A percentile compares a stretch with the other conserved stretches of the same genome.
Conservation (phyloP, 2,888 invertebrate species). For the Pachydiplax longipennis region DNA sequence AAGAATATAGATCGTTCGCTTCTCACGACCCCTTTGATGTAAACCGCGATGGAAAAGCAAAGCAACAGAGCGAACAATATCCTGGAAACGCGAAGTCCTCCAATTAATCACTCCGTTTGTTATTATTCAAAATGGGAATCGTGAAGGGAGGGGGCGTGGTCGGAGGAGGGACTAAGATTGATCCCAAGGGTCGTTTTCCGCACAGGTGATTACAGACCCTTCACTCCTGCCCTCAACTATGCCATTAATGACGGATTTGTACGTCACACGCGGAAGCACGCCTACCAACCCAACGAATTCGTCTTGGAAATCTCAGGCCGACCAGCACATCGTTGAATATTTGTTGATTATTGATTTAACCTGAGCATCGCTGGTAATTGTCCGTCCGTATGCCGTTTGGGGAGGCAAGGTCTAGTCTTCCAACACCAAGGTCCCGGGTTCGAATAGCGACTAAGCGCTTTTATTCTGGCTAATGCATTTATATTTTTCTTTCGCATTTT, state of each 20-base stretch:
- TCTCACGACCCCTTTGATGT: neutral
- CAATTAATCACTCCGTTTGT: constrained; percentile 21
- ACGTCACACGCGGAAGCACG: neutral
- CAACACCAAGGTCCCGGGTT: too few relatives aligned
- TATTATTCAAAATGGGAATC: neutral
- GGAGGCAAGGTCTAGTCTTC: too few relatives aligned
- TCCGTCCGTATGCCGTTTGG: too few relatives aligned
- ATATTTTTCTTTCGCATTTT: too few relatives aligned
- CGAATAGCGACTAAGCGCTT: too few relatives aligned
- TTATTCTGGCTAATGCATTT: too few relatives aligned
- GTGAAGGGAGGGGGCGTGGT: neutral
- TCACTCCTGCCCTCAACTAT: neutral
- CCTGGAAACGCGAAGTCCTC: neutral
- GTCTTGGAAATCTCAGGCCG: too few relatives aligned
- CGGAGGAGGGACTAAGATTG: neutral
- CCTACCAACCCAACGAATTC: too few relatives aligned
- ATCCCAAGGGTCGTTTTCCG: constrained; percentile 25
- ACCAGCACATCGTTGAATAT: too few relatives aligned
- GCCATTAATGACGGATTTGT: neutral
- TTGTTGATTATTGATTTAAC: too few relatives aligned
- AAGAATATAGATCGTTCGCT: too few relatives aligned
- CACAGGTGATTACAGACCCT: constrained; percentile 33
- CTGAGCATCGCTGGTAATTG: too few relatives aligned
- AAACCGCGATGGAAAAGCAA: neutral
- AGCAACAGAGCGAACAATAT: neutral